Percentiles rank a stretch among this genome's conserved stretches.
Evolutionary conservation across 2,797 vertebrate genomes (phyloP).

Genomic region (Schizopygopsis pylzovi): DNA sequence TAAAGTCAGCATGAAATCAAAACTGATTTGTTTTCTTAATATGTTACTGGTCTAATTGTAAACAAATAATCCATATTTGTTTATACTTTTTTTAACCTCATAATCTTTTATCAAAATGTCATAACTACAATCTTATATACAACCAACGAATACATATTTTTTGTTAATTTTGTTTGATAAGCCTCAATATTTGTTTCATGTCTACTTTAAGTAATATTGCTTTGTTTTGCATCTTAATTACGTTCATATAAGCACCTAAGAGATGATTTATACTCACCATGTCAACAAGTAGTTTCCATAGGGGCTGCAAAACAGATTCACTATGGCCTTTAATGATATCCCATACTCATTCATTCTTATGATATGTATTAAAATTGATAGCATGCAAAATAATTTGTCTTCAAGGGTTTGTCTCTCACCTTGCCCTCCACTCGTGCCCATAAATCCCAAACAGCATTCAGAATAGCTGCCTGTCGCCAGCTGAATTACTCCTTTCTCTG

Average conservation of each 20-base stretch:
- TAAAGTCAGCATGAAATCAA: neutral
- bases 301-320: constrained; percentile 69
- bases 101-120: neutral
- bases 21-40: neutral
- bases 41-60: neutral
- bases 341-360: neutral
- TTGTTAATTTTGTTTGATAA: neutral
- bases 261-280: constrained; percentile 74
- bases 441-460: constrained; percentile 86
- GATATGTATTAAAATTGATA: neutral
- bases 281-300: constrained; percentile 84
- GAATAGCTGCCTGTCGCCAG: constrained; percentile 78
- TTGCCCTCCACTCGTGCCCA: constrained; percentile 83
- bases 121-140: neutral
- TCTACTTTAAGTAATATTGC: neutral
- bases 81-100: neutral
- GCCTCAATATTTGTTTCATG: neutral
- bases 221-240: neutral
- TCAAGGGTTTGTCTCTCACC: constrained; percentile 62
- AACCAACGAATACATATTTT: neutral
- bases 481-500: constrained; percentile 84
- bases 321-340: neutral
- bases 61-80: neutral
- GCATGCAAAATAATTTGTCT: neutral
- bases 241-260: neutral